phyloP scores from a whole-genome alignment of 2,797 vertebrate species.

The Acanthurus tractus region DNA sequence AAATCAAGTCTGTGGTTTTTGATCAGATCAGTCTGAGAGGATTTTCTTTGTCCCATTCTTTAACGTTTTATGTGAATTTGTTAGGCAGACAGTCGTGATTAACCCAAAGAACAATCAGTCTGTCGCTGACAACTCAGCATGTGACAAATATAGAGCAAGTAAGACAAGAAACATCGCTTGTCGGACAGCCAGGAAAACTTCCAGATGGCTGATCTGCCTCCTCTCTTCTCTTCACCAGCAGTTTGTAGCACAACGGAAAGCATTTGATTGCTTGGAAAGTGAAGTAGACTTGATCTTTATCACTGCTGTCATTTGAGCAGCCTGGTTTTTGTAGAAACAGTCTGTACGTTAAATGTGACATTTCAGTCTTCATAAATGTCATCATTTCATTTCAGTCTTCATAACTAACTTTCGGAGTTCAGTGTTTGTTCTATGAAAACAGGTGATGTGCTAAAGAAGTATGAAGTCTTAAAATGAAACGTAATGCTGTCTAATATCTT shows the following conservation, averaged over 20 bases:
- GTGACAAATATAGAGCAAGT: slow-evolving; percentile 46
- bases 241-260: slow-evolving; percentile 35
- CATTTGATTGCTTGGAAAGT: slow-evolving; percentile 21
- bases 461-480: no score
- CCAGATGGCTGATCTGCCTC: slow-evolving; percentile 52
- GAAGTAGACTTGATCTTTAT: slow-evolving; percentile 2
- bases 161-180: slow-evolving; percentile 2
- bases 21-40: slow-evolving; percentile 7
- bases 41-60: slow-evolving; percentile 23
- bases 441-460: no score
- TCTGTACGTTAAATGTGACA: slow-evolving; percentile 14
- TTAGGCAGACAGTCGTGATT: slow-evolving; percentile 41
- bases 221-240: slow-evolving; percentile 15
- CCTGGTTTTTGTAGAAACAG: background rate
- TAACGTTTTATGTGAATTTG: background rate
- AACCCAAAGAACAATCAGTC: slow-evolving; percentile 47
- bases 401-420: no score
- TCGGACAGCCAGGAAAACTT: slow-evolving; percentile 23
- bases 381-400: no score
- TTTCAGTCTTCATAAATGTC: slow-evolving; percentile 9
- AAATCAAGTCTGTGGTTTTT: slow-evolving; percentile 18
- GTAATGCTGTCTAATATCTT: no score
- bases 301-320: background rate
- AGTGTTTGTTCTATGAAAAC: no score
- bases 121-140: slow-evolving; percentile 47